Percentiles rank a stretch among this genome's conserved stretches.
phyloP scores from a whole-genome alignment of 1,140 invertebrate species.

The Hestina assimilis region DNA sequence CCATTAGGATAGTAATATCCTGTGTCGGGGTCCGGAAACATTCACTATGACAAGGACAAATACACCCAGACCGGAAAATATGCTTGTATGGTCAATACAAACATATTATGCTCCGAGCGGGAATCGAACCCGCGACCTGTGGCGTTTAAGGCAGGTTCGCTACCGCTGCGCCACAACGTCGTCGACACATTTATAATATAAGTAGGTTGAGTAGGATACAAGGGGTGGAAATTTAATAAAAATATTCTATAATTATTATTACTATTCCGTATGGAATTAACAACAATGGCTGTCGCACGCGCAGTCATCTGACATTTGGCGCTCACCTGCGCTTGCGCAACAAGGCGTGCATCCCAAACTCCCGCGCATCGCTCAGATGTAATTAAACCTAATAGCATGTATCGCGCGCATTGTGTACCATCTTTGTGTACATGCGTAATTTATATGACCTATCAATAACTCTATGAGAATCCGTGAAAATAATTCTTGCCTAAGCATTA shows the following conservation, averaged over 20 bases:
- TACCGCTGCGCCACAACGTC: too few relatives aligned
- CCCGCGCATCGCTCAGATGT: conserved; percentile 24
- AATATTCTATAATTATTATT: conserved; percentile 18
- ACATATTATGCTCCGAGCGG: too few relatives aligned
- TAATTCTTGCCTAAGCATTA: not conserved
- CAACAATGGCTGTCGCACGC: conserved; percentile 30
- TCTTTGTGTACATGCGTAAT: conserved; percentile 19
- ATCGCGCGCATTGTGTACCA: conserved; percentile 19
- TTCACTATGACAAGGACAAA: too few relatives aligned
- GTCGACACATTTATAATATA: not conserved
- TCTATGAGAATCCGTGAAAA: not conserved
- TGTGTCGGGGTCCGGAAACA: too few relatives aligned
- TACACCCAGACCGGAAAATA: too few relatives aligned
- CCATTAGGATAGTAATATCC: too few relatives aligned
- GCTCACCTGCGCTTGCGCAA: conserved; percentile 42
- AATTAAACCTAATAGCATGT: conserved; percentile 40
- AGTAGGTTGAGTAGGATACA: not conserved
- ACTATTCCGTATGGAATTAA: conserved; percentile 17
- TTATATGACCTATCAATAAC: conserved; percentile 15
- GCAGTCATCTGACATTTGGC: conserved; percentile 39
- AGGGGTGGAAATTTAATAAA: too few relatives aligned
- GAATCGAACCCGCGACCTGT: too few relatives aligned
- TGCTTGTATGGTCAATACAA: too few relatives aligned
- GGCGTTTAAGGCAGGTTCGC: too few relatives aligned
- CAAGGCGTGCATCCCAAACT: conserved; percentile 32